These are phyloP conservation scores for Pelmatolapia mariae DNA, from an alignment of 2,113 vertebrate species.

Conservation along the genomic window DNA sequence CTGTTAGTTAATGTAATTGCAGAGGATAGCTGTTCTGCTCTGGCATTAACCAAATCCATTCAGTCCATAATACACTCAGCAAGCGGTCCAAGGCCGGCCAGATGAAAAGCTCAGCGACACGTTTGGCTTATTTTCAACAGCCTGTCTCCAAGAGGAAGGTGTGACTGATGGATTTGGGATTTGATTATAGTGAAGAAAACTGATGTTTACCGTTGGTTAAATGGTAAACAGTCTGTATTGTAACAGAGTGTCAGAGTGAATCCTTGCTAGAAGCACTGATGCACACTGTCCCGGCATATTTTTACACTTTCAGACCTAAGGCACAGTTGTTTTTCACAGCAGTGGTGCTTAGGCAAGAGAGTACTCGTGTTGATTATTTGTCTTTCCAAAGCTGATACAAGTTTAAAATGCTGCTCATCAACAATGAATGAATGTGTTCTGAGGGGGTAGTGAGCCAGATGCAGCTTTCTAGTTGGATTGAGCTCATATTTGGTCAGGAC, in stretches of 20 bases:
- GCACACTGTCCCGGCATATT: not conserved
- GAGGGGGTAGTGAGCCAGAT: not conserved
- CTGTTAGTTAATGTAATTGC: slow-evolving; percentile 28
- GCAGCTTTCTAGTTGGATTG: not conserved
- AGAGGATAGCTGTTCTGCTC: not conserved
- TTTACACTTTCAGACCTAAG: not conserved
- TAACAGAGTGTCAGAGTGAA: not conserved
- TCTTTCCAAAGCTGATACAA: not conserved
- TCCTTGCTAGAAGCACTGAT: not conserved
- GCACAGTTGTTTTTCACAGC: not conserved
- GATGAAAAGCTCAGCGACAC: not conserved
- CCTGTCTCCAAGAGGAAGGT: not conserved
- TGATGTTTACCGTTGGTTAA: not conserved
- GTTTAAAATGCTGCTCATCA: slow-evolving; percentile 20
- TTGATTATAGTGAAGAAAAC: not conserved
- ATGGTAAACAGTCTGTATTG: not conserved
- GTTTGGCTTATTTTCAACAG: not conserved
- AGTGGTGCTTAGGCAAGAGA: not conserved
- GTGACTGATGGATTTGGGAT: not conserved
- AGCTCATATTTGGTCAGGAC: not conserved
- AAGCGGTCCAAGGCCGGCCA: not conserved
- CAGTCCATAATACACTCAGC: not conserved
- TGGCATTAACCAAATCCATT: not conserved
- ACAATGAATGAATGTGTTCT: slow-evolving; percentile 10
- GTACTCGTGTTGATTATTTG: not conserved